Evolutionary conservation across 2,797 vertebrate genomes (phyloP).

Genomic region (Botia almorhae): DNA sequence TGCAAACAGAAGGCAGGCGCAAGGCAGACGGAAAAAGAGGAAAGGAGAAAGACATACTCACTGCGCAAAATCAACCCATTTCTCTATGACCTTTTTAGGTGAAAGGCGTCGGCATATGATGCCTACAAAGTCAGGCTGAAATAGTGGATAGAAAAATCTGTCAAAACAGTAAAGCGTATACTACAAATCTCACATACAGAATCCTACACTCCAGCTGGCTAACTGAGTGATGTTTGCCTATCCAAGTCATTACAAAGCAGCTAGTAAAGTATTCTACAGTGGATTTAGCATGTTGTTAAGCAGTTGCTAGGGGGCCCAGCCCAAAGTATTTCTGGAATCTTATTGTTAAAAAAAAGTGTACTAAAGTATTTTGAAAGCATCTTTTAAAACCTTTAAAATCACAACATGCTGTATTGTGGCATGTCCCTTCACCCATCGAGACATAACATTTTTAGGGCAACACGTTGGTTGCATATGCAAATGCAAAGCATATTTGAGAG

Average conservation of each 20-base stretch:
- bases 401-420: background rate
- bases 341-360: background rate
- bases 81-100: constrained; percentile 92
- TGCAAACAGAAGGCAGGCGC: background rate
- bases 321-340: too few species aligned
- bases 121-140: constrained; percentile 89
- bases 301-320: too few species aligned
- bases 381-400: background rate
- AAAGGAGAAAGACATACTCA: constrained; percentile 59
- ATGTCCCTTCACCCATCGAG: background rate
- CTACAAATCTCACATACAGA: too few species aligned
- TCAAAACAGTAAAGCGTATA: background rate
- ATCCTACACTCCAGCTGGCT: too few species aligned
- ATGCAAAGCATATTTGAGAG: too few species aligned
- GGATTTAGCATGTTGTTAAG: too few species aligned
- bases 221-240: too few species aligned
- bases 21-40: background rate
- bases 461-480: too few species aligned
- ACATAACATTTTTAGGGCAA: too few species aligned
- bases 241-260: too few species aligned
- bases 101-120: constrained; percentile 93
- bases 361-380: background rate
- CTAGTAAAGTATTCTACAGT: too few species aligned
- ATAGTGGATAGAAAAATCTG: background rate
- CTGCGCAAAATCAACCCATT: constrained; percentile 96